These are phyloP conservation scores for Phalacrocorax carbo DNA, from an alignment of 2,113 vertebrate genomes.

Conservation along the genomic window DNA sequence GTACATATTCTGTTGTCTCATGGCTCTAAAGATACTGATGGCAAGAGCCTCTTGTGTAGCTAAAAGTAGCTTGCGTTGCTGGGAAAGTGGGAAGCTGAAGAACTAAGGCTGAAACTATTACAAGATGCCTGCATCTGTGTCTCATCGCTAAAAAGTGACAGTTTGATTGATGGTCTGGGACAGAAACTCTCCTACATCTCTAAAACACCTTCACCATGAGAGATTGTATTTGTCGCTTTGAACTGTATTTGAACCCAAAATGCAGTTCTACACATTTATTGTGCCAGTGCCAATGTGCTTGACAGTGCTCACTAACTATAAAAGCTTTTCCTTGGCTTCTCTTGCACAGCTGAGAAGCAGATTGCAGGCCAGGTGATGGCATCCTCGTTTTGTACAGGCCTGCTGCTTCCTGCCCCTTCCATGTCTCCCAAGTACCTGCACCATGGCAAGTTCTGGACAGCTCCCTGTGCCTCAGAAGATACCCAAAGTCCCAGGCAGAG, in stretches of 20 bases:
- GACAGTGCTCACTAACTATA: background rate
- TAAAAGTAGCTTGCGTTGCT: background rate
- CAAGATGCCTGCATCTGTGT: background rate
- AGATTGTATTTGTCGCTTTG: background rate
- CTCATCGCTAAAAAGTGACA: background rate
- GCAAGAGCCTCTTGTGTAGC: background rate
- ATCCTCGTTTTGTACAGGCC: background rate
- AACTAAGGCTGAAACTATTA: background rate
- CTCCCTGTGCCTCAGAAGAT: background rate
- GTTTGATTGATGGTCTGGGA: background rate
- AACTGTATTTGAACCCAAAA: constrained; percentile 46
- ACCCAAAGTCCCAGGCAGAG: background rate
- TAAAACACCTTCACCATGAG: background rate
- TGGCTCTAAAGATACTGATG: background rate
- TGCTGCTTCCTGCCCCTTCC: background rate
- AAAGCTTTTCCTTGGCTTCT: constrained; percentile 34
- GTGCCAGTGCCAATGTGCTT: background rate
- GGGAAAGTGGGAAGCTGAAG: background rate
- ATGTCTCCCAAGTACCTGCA: background rate
- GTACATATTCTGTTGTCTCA: background rate
- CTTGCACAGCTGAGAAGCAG: background rate
- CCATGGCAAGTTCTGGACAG: background rate
- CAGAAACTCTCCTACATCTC: background rate
- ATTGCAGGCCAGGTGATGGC: background rate
- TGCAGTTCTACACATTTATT: background rate